Base-by-base conservation (phyloP, 2,113 vertebrate species). In the Irena cyanogastra region DNA sequence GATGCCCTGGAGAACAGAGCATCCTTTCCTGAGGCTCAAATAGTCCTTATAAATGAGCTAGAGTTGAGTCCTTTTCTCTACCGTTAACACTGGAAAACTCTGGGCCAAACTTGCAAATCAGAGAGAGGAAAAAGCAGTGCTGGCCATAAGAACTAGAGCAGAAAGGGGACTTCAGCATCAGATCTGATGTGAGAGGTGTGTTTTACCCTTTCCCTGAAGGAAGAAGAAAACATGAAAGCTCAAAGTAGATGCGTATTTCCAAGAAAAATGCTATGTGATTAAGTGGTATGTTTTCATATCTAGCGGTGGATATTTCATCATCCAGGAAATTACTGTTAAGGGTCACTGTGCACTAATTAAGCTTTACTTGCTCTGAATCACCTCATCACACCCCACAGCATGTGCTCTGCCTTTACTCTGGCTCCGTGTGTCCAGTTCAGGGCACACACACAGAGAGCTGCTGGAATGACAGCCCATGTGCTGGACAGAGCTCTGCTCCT, bases 241-340 rank as follows among this genome's bases (percentile, higher is more conserved):
- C 60, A 41, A 74, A 90, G 63, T 44, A 83, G 86, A 83, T 30
- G 14, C 3, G 8, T 52, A 57, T 94, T 91, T 87, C 69, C 77
- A 82, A 84, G 81, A 78, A 84, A 95, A 96, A 87, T 52, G 42
- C 72, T 52, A 4, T 66, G 33, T 68, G 60, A 96, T 94, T 81
- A 93, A 91, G 77, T 70, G 69, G 13, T 33, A 75, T 42, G 56
- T 94, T 95, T 91, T 89, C 89, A 84, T 89, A 64, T 27, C 65
- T 63, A 41, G 52, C 0, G 0, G 72, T 47, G 35, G 44, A 54
- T 78, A 84, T 94, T 96, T 95, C 47, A 16, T 66, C 93, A 87
- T 60, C 68, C 81, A 63, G 84, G 77, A 96, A 94, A 96, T 81
- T 64, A 35, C 77, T 70, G 23, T n/a, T 83, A 83, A 87, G 64